Evolutionary conservation across 2,888 invertebrate species (phyloP).

Genomic region (Orchesellides sinensis): DNA sequence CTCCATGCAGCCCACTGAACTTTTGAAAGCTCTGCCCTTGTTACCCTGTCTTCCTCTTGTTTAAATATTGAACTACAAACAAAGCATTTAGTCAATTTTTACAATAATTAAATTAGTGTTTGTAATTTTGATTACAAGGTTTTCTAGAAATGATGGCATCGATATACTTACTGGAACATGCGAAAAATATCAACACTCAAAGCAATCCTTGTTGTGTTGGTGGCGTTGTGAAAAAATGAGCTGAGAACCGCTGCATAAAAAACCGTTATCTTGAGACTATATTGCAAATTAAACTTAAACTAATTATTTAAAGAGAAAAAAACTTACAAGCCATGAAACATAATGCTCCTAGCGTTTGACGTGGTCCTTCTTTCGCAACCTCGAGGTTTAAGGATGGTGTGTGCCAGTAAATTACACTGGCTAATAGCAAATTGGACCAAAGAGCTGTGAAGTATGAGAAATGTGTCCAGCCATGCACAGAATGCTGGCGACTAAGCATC

Average conservation of each 20-base stretch:
- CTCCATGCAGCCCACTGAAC: slow-evolving; percentile 63
- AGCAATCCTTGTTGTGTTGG: slow-evolving; percentile 63
- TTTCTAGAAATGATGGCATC: not conserved
- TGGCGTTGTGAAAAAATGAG: slow-evolving; percentile 67
- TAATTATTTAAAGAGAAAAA: not conserved
- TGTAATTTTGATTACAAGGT: not conserved
- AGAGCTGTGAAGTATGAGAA: slow-evolving; percentile 67
- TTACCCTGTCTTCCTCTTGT: slow-evolving; percentile 60
- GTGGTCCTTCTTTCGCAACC: slow-evolving; percentile 63
- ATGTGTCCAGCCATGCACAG: slow-evolving; percentile 67
- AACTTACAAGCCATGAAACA: slow-evolving; percentile 68
- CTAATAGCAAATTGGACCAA: slow-evolving; percentile 63
- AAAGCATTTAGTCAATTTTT: not conserved
- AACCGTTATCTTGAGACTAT: not conserved
- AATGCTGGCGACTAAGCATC: slow-evolving; percentile 61
- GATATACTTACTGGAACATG: slow-evolving; percentile 63
- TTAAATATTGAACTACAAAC: slow-evolving; percentile 61
- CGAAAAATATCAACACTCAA: slow-evolving; percentile 62
- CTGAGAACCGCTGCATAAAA: slow-evolving; percentile 57
- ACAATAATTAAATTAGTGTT: not conserved
- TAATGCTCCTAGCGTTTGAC: slow-evolving; percentile 57
- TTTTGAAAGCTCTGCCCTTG: slow-evolving; percentile 48
- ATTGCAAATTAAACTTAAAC: too few relatives aligned
- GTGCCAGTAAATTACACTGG: slow-evolving; percentile 66
- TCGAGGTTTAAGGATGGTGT: slow-evolving; percentile 57